phyloP scores from a whole-genome alignment of 2,797 vertebrate genomes.

The Carapus acus region DNA sequence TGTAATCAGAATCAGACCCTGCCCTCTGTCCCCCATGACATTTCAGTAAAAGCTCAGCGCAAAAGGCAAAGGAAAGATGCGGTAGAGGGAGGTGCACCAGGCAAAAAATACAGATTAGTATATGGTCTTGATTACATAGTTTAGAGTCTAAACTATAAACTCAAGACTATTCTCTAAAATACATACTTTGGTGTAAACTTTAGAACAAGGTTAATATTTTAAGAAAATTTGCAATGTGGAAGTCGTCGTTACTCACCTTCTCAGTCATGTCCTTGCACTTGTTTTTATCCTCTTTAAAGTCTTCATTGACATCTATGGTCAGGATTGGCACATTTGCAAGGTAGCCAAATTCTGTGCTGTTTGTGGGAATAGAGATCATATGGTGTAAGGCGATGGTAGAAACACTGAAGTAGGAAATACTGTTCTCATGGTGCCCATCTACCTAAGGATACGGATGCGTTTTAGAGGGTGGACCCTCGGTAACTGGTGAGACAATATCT shows the following conservation, averaged over 20 bases:
- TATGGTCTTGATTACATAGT: no score
- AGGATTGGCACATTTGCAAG: conserved; percentile 82
- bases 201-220: no score
- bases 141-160: no score
- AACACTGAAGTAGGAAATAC: conserved; percentile 1
- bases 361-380: background rate
- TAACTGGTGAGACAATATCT: background rate
- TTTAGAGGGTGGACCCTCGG: background rate
- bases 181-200: no score
- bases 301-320: conserved; percentile 85
- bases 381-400: background rate
- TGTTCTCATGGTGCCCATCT: background rate
- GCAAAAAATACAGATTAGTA: no score
- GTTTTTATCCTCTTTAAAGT: conserved; percentile 73
- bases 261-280: conserved; percentile 79
- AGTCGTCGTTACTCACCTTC: conserved; percentile 73
- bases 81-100: no score
- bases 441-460: background rate
- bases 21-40: no score
- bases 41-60: no score
- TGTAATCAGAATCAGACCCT: no score
- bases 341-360: conserved; percentile 83
- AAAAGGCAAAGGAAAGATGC: no score
- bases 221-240: background rate
- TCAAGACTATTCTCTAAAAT: no score